These are phyloP conservation scores for Eupithecia subfuscata DNA, from an alignment of 2,888 invertebrate genomes.

Conservation along the genomic window DNA sequence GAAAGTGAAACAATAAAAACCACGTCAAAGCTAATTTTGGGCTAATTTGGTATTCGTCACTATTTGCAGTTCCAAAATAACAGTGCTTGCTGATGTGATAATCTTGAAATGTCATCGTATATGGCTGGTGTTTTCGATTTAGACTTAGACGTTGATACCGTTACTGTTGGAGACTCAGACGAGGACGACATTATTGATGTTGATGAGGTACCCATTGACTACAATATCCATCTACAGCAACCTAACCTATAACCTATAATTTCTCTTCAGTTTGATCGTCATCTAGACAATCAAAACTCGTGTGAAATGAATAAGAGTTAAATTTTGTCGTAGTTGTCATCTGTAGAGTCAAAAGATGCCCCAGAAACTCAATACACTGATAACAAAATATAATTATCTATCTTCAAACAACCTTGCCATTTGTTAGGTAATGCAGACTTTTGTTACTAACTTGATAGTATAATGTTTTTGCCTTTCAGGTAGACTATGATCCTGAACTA, in stretches of 20 bases:
- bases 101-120: slow-evolving; percentile 83
- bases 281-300: slow-evolving; percentile 41
- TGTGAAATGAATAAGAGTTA: slow-evolving; percentile 40
- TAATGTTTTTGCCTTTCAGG: slow-evolving; percentile 80
- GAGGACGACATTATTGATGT: slow-evolving; percentile 95
- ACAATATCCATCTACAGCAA: slow-evolving; percentile 41
- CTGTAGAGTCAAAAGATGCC: neutral
- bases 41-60: neutral
- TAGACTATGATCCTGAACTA: slow-evolving; percentile 90
- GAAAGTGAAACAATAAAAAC: slow-evolving; percentile 9
- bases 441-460: neutral
- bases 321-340: slow-evolving; percentile 49
- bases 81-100: slow-evolving; percentile 78
- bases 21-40: slow-evolving; percentile 3
- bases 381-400: neutral
- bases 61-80: slow-evolving; percentile 46
- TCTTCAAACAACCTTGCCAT: slow-evolving; percentile 5
- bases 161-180: slow-evolving; percentile 89
- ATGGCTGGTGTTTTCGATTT: slow-evolving; percentile 97
- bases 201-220: slow-evolving; percentile 88
- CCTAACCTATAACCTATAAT: slow-evolving; percentile 84
- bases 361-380: neutral
- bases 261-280: slow-evolving; percentile 66
- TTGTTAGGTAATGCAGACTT: slow-evolving; percentile 2
- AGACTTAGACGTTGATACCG: slow-evolving; percentile 89